Evolutionary conservation across 2,888 invertebrate species (phyloP).

Genomic region (Geotrupes spiniger): DNA sequence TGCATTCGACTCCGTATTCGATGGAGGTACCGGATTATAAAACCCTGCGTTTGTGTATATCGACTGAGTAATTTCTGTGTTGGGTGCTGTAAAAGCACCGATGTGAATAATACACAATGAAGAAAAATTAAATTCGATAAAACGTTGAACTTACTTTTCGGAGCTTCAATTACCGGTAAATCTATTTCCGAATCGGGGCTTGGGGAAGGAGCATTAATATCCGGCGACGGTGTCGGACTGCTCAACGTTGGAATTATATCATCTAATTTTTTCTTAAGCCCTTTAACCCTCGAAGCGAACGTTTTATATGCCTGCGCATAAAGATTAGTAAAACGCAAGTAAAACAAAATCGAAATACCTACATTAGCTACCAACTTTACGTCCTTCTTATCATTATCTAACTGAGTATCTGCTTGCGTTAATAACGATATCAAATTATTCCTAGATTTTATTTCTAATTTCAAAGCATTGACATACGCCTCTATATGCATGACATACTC

Average conservation of each 20-base stretch:
- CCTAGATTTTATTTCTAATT: constrained; percentile 79
- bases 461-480: constrained; percentile 74
- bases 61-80: constrained; percentile 45
- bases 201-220: constrained; percentile 69
- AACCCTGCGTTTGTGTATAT: constrained; percentile 47
- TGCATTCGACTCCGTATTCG: constrained; percentile 28
- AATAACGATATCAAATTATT: constrained; percentile 73
- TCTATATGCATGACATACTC: constrained; percentile 77
- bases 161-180: constrained; percentile 54
- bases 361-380: constrained; percentile 95
- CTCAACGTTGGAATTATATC: constrained; percentile 72
- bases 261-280: constrained; percentile 80
- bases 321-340: background rate
- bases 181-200: constrained; percentile 81
- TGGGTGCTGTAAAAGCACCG: no score
- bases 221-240: constrained; percentile 68
- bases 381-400: constrained; percentile 87
- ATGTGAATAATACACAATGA: no score
- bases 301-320: constrained; percentile 82
- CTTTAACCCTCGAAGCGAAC: constrained; percentile 84
- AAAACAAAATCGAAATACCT: constrained; percentile 48
- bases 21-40: constrained; percentile 50
- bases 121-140: background rate
- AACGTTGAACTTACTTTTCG: constrained; percentile 12
- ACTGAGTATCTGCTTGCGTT: constrained; percentile 80